A percentile compares a stretch with the other conserved stretches of the same genome.
Conservation (phyloP, 2,888 invertebrate genomes). For the Amiota minor region DNA sequence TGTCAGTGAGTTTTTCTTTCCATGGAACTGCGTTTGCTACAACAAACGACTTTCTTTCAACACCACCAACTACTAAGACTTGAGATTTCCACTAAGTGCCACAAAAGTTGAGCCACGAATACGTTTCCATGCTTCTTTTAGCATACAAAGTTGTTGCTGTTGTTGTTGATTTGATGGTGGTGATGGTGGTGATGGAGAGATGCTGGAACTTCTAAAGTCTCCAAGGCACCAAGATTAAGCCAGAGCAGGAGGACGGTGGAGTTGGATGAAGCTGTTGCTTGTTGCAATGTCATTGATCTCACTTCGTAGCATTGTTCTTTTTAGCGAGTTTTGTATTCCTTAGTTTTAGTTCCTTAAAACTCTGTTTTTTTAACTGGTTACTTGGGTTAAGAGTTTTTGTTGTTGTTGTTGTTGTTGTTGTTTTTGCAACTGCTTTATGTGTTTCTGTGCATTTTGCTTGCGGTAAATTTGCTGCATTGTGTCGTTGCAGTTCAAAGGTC, state of each 20-base stretch:
- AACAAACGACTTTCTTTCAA: constrained; percentile 54
- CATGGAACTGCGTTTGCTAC: neutral
- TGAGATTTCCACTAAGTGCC: too few relatives aligned
- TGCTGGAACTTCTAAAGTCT: constrained; percentile 20
- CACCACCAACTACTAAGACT: neutral
- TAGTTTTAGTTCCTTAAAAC: constrained; percentile 27
- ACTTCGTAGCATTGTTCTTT: constrained; percentile 31
- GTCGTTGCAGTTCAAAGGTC: constrained; percentile 58
- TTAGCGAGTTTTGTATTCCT: constrained; percentile 62
- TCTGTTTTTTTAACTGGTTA: constrained; percentile 5
- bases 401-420: neutral
- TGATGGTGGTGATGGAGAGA: constrained; percentile 51
- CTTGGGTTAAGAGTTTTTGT: constrained; percentile 15
- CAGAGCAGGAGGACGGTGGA: neutral
- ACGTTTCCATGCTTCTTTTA: constrained; percentile 11
- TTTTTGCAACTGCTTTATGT: constrained; percentile 5
- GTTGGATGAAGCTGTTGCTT: neutral
- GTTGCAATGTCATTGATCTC: constrained; percentile 61
- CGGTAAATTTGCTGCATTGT: constrained; percentile 21
- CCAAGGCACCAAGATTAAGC: too few relatives aligned
- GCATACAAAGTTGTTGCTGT: constrained; percentile 32
- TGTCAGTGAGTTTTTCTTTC: too few relatives aligned
- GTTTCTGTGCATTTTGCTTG: constrained; percentile 9
- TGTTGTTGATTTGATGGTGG: constrained; percentile 35
- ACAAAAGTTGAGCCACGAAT: too few relatives aligned